phyloP scores from a whole-genome alignment of 2,113 vertebrate species.

The Oophaga pumilio region DNA sequence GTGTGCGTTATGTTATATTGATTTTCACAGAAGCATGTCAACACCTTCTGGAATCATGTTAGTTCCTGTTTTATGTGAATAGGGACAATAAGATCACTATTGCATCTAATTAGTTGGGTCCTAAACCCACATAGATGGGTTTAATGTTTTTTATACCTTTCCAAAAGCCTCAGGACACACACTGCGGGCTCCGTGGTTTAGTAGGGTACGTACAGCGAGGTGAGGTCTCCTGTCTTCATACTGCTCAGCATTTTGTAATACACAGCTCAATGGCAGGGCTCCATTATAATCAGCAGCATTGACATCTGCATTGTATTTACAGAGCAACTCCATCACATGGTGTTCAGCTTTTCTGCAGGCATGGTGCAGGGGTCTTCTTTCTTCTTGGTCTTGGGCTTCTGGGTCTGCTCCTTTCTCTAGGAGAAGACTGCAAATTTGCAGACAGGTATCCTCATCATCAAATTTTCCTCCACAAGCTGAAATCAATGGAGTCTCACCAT shows the following conservation, averaged over 20 bases:
- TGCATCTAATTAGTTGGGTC: not conserved
- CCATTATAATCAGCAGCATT: slow-evolving; percentile 75
- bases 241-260: slow-evolving; percentile 61
- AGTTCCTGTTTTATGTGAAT: not conserved
- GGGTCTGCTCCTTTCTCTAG: slow-evolving; percentile 59
- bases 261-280: slow-evolving; percentile 67
- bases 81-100: not conserved
- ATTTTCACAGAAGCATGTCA: no score
- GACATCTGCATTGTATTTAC: slow-evolving; percentile 66
- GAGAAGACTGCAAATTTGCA: slow-evolving; percentile 70
- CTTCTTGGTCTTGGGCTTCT: slow-evolving; percentile 66
- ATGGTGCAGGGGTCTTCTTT: slow-evolving; percentile 73
- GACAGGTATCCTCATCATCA: slow-evolving; percentile 32
- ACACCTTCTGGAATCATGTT: no score
- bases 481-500: slow-evolving; percentile 69
- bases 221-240: slow-evolving; percentile 61
- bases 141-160: slow-evolving; percentile 68
- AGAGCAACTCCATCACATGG: slow-evolving; percentile 66
- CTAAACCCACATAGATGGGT: not conserved
- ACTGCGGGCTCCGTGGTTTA: slow-evolving; percentile 73
- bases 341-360: slow-evolving; percentile 68
- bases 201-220: slow-evolving; percentile 66
- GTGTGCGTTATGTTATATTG: no score
- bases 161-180: slow-evolving; percentile 73
- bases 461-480: slow-evolving; percentile 60